phyloP scores from a whole-genome alignment of 2,113 vertebrate genomes.

The Capra hircus region DNA sequence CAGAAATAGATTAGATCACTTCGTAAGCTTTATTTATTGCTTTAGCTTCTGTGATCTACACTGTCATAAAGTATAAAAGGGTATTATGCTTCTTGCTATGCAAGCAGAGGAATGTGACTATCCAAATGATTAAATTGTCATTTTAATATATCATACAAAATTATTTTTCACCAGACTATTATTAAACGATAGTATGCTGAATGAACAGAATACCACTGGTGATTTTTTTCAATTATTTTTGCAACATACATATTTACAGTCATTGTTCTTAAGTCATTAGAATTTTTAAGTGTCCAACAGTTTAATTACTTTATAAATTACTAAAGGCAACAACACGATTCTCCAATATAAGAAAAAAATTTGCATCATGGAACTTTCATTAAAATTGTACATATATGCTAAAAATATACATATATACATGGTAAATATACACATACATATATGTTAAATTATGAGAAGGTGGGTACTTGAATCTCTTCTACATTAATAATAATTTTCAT shows the following conservation, averaged over 20 bases:
- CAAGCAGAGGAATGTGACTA: neutral
- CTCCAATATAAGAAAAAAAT: neutral
- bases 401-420: neutral
- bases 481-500: neutral
- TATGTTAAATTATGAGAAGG: neutral
- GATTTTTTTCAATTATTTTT: neutral
- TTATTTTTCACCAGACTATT: neutral
- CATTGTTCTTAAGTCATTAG: neutral
- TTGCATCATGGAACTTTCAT: neutral
- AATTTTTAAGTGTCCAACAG: neutral
- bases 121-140: conserved; percentile 2
- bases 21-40: neutral
- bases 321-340: neutral
- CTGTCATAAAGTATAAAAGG: neutral
- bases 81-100: neutral
- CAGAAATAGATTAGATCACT: neutral
- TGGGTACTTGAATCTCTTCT: neutral
- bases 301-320: conserved; percentile 10
- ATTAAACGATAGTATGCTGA: neutral
- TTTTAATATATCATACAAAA: conserved; percentile 3
- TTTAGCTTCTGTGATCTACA: neutral
- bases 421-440: neutral
- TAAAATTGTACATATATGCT: neutral
- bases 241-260: neutral
- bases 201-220: neutral